These are phyloP conservation scores for Cephonodes hylas DNA, from an alignment of 2,888 invertebrate genomes.

Conservation along the genomic window DNA sequence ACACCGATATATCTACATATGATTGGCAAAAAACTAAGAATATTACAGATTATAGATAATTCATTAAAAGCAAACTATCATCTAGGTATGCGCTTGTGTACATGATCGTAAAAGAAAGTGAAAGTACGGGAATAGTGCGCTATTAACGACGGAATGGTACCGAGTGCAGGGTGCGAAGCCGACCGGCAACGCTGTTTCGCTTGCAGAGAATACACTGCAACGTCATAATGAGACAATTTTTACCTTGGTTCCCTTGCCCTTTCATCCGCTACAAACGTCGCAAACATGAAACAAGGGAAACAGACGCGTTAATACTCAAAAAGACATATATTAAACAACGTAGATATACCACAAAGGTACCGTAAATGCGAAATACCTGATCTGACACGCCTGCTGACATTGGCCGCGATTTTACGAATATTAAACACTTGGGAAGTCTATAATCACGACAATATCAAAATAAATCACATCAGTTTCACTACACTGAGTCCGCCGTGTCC, in stretches of 20 bases:
- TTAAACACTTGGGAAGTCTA: conserved; percentile 75
- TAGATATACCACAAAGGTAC: conserved; percentile 48
- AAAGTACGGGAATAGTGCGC: conserved; percentile 48
- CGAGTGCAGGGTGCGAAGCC: conserved; percentile 57
- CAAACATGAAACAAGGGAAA: conserved; percentile 81
- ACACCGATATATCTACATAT: conserved; percentile 20
- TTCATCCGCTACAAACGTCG: conserved; percentile 86
- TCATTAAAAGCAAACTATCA: not conserved
- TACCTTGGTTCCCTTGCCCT: conserved; percentile 93
- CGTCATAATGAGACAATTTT: conserved; percentile 68
- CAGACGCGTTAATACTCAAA: conserved; percentile 45
- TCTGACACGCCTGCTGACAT: conserved; percentile 96
- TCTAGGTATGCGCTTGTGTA: not conserved
- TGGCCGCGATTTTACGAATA: conserved; percentile 84
- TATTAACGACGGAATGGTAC: conserved; percentile 46
- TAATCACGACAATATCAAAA: conserved; percentile 67
- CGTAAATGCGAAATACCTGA: conserved; percentile 85
- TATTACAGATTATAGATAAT: not conserved
- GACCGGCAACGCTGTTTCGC: conserved; percentile 65
- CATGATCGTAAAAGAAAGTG: conserved; percentile 43
- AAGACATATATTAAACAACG: conserved; percentile 30
- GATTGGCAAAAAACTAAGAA: not conserved
- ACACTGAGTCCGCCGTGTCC: conserved; percentile 67
- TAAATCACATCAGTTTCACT: conserved; percentile 78
- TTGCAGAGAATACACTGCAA: conserved; percentile 74